A percentile compares a stretch with the other conserved stretches of the same genome.
Evolutionary conservation across 2,797 vertebrate genomes (phyloP).

Genomic region (Tokudaia tokunoshimensis): DNA sequence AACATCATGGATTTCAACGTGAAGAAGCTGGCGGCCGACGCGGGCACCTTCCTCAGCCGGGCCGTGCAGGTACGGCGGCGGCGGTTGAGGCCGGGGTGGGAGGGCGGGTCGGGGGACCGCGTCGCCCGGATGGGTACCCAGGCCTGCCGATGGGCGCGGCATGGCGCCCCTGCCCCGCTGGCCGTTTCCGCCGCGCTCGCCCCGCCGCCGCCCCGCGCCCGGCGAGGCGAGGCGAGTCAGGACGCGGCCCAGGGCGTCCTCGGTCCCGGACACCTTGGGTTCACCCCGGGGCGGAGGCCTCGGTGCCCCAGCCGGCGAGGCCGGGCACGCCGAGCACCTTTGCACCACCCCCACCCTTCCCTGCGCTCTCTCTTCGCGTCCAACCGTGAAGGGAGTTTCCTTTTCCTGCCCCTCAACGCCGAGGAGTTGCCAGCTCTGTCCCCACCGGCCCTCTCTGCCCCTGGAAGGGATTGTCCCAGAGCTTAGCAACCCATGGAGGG

Average conservation of each 20-base stretch:
- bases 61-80: slow-evolving; percentile 92
- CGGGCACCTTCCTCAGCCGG: slow-evolving; percentile 95
- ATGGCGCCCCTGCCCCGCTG: slow-evolving; percentile 11
- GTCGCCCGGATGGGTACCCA: background rate
- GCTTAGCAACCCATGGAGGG: background rate
- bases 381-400: slow-evolving; percentile 70
- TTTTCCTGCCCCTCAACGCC: slow-evolving; percentile 63
- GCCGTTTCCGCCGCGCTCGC: background rate
- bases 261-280: background rate
- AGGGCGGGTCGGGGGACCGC: background rate
- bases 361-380: background rate
- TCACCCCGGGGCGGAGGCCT: background rate
- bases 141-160: slow-evolving; percentile 54
- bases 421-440: background rate
- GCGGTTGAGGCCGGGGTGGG: background rate
- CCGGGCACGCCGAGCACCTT: background rate
- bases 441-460: background rate
- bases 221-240: background rate
- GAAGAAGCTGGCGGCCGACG: slow-evolving; percentile 95
- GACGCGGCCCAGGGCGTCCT: background rate
- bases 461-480: background rate
- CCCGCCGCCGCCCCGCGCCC: background rate
- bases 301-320: background rate
- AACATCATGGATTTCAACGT: slow-evolving; percentile 95
- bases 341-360: slow-evolving; percentile 51